These are phyloP conservation scores for Characodon lateralis DNA, from an alignment of 2,797 vertebrate genomes.

Conservation along the genomic window DNA sequence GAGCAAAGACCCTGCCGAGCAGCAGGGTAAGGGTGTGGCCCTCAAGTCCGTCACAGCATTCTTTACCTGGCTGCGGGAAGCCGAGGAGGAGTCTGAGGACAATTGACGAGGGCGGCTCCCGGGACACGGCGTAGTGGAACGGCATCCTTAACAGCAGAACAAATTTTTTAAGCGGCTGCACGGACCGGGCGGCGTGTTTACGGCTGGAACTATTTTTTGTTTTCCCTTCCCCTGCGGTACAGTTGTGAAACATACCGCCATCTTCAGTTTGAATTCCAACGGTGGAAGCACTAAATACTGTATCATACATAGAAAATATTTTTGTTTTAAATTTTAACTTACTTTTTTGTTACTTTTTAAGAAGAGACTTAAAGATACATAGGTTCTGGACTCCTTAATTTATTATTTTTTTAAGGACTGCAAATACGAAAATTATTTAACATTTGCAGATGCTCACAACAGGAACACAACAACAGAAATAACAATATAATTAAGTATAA, in stretches of 20 bases:
- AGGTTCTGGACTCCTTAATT: conserved; percentile 95
- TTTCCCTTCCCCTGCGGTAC: conserved; percentile 77
- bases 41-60: conserved; percentile 95
- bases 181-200: conserved; percentile 78
- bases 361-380: conserved; percentile 88
- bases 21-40: conserved; percentile 93
- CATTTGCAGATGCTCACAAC: conserved; percentile 96
- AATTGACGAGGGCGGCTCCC: conserved; percentile 89
- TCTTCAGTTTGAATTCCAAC: conserved; percentile 86
- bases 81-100: conserved; percentile 97
- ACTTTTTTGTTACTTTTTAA: conserved; percentile 92
- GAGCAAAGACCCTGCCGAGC: conserved; percentile 95
- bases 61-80: conserved; percentile 97
- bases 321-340: conserved; percentile 94
- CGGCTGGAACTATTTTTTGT: conserved; percentile 73
- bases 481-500: conserved; percentile 89
- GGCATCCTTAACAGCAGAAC: conserved; percentile 64
- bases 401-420: conserved; percentile 99
- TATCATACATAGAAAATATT: conserved; percentile 99
- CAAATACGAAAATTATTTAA: conserved; percentile 96
- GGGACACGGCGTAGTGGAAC: conserved; percentile 74
- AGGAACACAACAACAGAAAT: conserved; percentile 85
- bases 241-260: conserved; percentile 84
- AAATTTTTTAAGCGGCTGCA: conserved; percentile 77
- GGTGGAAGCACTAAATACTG: conserved; percentile 90